Evolutionary conservation across 2,113 vertebrate species (phyloP).

Genomic region (Coptodon bakossiorum): DNA sequence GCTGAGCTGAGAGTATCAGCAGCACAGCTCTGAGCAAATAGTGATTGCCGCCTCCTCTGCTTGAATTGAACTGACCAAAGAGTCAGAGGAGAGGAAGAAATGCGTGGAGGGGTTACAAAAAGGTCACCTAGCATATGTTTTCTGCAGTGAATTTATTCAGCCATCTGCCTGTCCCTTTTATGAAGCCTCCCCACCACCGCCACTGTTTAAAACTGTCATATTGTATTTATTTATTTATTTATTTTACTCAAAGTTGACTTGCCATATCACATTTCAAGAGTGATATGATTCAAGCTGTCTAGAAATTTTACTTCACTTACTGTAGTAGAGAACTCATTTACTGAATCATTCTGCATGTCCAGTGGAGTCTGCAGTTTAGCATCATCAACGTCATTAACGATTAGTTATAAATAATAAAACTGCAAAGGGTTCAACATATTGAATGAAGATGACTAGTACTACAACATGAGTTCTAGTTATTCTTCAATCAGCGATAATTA

Average conservation of each 20-base stretch:
- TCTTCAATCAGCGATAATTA: neutral
- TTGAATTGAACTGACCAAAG: slow-evolving; percentile 38
- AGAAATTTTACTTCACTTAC: neutral
- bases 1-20: slow-evolving; percentile 33
- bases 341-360: neutral
- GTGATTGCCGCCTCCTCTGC: neutral
- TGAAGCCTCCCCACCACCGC: neutral
- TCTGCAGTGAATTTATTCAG: slow-evolving; percentile 16
- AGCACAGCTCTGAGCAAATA: slow-evolving; percentile 39
- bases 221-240: neutral
- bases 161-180: slow-evolving; percentile 15
- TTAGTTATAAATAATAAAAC: neutral
- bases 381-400: neutral
- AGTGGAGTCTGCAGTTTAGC: neutral
- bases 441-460: neutral
- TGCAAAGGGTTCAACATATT: neutral
- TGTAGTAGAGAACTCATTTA: neutral
- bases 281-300: neutral
- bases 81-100: slow-evolving; percentile 34
- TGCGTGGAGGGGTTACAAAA: slow-evolving; percentile 23
- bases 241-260: neutral
- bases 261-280: neutral
- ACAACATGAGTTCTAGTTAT: neutral
- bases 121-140: slow-evolving; percentile 29
- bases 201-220: neutral